Percentiles rank a stretch among this genome's conserved stretches.
phyloP scores from a whole-genome alignment of 2,113 vertebrate genomes.

The Noctilio leporinus region DNA sequence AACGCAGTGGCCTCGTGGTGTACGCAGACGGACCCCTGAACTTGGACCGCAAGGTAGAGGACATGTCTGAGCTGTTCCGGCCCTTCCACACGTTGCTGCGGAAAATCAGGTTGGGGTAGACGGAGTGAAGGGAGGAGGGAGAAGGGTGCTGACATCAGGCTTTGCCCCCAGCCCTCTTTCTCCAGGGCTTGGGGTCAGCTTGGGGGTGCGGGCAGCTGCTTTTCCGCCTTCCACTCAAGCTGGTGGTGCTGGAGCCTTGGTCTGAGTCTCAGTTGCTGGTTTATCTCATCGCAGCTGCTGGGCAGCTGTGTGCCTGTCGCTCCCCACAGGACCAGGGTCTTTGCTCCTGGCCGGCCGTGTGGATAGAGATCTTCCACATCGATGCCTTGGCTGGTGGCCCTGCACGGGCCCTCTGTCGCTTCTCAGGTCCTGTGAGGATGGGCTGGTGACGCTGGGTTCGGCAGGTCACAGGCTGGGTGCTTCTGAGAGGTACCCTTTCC shows the following conservation, averaged over 20 bases:
- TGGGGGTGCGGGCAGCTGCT: not conserved
- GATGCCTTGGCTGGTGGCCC: rapidly evolving
- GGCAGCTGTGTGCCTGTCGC: rapidly evolving
- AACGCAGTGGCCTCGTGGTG: slow-evolving; percentile 92
- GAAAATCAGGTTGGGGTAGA: slow-evolving; percentile 90
- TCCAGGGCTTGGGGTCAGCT: too few species aligned
- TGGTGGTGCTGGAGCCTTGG: rapidly evolving
- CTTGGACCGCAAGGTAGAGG: slow-evolving; percentile 92
- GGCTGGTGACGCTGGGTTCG: rapidly evolving
- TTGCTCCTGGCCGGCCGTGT: rapidly evolving
- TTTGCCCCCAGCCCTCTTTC: not conserved
- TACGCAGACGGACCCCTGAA: slow-evolving; percentile 96
- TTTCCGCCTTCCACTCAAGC: not conserved
- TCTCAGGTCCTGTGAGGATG: not conserved
- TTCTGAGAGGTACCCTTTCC: not conserved
- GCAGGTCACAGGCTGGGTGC: rapidly evolving
- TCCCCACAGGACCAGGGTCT: not conserved
- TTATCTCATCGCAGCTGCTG: rapidly evolving
- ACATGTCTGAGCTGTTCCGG: slow-evolving; percentile 98
- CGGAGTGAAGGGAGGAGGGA: rapidly evolving
- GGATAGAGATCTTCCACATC: rapidly evolving
- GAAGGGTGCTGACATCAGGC: rapidly evolving
- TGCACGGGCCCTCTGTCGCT: rapidly evolving
- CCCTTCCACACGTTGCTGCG: slow-evolving; percentile 94
- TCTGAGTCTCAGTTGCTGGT: not conserved